These are phyloP conservation scores for Manis javanica DNA, from an alignment of 2,797 vertebrate species.

Conservation along the genomic window DNA sequence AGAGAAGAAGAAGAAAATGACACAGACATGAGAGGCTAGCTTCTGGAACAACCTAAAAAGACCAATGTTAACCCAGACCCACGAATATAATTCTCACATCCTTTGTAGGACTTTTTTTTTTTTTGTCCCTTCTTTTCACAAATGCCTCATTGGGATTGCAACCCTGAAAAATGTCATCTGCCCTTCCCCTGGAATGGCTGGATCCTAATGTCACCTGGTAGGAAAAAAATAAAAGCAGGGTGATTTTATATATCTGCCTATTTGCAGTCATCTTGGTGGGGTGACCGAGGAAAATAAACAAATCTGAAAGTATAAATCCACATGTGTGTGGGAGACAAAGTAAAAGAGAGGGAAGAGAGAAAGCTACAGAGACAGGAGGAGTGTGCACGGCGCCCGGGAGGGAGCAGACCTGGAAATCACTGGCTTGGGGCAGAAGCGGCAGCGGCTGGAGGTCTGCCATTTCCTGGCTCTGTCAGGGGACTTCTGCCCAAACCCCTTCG, in stretches of 20 bases:
- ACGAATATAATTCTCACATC: constrained; percentile 53
- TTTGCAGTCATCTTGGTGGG: background rate
- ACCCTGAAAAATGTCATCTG: constrained; percentile 57
- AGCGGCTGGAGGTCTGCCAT: background rate
- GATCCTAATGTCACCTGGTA: constrained; percentile 56
- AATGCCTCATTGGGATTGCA: constrained; percentile 46
- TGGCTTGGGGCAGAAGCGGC: background rate
- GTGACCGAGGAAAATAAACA: constrained; percentile 49
- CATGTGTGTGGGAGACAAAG: background rate
- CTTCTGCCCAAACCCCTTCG: background rate
- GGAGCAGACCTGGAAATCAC: background rate
- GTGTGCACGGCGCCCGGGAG: background rate
- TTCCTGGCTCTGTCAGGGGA: background rate
- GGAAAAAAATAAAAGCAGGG: background rate
- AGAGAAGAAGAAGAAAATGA: constrained; percentile 41
- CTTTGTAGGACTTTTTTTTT: constrained; percentile 57
- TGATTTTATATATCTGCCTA: constrained; percentile 19
- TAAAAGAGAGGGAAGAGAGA: background rate
- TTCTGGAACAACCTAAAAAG: constrained; percentile 73
- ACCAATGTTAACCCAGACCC: constrained; percentile 51
- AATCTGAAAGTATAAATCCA: constrained; percentile 33
- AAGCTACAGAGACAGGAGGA: no score
- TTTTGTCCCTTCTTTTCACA: constrained; percentile 6
- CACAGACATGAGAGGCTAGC: constrained; percentile 72
- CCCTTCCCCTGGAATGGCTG: constrained; percentile 32